phyloP scores from a whole-genome alignment of 1,140 invertebrate genomes.

The Pseudobourletiella spinata region DNA sequence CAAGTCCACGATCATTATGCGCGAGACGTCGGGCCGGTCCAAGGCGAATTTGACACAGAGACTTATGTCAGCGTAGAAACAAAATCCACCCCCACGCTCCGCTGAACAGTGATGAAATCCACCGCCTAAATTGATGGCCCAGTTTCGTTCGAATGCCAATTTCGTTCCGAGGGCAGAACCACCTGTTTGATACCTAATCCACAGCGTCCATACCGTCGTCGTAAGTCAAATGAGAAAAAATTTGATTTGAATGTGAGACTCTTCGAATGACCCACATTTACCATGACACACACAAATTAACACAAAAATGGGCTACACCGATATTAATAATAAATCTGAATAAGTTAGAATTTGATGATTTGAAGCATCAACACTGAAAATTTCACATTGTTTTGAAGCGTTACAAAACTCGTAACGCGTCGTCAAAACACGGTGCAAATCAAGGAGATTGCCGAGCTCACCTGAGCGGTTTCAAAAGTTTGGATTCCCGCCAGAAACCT shows the following conservation, averaged over 20 bases:
- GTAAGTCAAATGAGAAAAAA: too few relatives aligned
- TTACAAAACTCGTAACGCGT: too few relatives aligned
- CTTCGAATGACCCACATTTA: too few relatives aligned
- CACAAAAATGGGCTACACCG: too few relatives aligned
- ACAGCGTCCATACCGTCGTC: too few relatives aligned
- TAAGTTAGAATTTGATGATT: too few relatives aligned
- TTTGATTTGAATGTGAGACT: too few relatives aligned
- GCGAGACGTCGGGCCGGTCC: slow-evolving; percentile 50
- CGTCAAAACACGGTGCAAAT: too few relatives aligned
- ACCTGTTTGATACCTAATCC: slow-evolving; percentile 63
- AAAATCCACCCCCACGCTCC: slow-evolving; percentile 69
- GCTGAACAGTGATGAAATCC: slow-evolving; percentile 75
- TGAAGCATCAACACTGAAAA: too few relatives aligned
- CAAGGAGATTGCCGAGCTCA: too few relatives aligned
- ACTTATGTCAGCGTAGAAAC: slow-evolving; percentile 80
- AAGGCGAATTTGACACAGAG: slow-evolving; percentile 61
- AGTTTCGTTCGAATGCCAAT: slow-evolving; percentile 66
- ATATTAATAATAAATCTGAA: too few relatives aligned
- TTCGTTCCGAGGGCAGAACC: slow-evolving; percentile 71
- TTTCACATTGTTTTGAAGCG: too few relatives aligned
- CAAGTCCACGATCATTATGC: slow-evolving; percentile 76
- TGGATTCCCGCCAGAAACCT: background rate
- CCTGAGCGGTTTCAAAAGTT: slow-evolving; percentile 1
- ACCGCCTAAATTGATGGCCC: slow-evolving; percentile 84
- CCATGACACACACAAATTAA: background rate